phyloP scores from a whole-genome alignment of 2,113 vertebrate species.

The Hepsetus odoe region DNA sequence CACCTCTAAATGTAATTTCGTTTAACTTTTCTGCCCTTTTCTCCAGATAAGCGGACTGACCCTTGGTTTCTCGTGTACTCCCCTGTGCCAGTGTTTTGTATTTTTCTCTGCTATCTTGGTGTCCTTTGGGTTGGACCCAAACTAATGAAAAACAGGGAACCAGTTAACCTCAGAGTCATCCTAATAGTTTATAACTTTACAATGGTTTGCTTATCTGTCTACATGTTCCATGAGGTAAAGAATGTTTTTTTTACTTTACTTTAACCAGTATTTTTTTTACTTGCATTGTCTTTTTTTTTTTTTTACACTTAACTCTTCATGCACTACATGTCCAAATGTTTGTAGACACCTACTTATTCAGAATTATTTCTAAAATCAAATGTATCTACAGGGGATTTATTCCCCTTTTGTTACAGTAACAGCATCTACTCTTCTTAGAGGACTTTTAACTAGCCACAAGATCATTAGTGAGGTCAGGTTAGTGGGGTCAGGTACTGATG shows the following conservation, averaged over 20 bases:
- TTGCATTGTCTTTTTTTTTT: too few relatives aligned
- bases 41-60: conserved; percentile 76
- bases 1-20: too few relatives aligned
- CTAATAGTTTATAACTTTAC: conserved; percentile 72
- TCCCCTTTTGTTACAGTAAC: background rate
- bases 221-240: conserved; percentile 77
- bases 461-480: too few relatives aligned
- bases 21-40: too few relatives aligned
- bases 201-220: conserved; percentile 72
- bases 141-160: conserved; percentile 56
- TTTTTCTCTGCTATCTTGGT: conserved; percentile 69
- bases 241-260: background rate
- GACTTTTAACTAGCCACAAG: too few relatives aligned
- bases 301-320: too few relatives aligned
- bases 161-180: conserved; percentile 62
- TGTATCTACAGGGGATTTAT: background rate
- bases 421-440: too few relatives aligned
- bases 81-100: conserved; percentile 62
- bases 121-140: conserved; percentile 68
- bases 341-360: background rate
- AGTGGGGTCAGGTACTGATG: too few relatives aligned
- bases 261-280: background rate
- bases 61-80: conserved; percentile 72
- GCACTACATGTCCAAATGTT: too few relatives aligned
- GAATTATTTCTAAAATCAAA: background rate